A percentile compares a stretch with the other conserved stretches of the same genome.
Evolutionary conservation across 2,113 vertebrate species (phyloP).

Genomic region (Eurypyga helias): DNA sequence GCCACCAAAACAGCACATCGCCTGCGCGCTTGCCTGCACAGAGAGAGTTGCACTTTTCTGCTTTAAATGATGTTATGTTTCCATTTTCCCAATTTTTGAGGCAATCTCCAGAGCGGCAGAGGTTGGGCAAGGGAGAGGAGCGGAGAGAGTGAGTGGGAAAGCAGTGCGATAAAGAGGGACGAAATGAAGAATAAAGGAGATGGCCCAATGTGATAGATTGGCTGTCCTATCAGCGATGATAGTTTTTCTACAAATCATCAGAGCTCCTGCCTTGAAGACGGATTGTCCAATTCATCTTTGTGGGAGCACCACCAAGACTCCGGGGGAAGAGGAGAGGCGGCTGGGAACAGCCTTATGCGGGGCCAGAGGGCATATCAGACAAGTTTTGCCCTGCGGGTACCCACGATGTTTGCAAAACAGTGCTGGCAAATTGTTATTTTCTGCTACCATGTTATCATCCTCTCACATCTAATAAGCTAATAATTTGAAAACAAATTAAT

Average conservation of each 20-base stretch:
- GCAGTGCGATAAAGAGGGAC: not conserved
- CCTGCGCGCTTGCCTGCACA: not conserved
- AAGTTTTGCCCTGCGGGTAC: not conserved
- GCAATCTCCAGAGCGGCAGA: not conserved
- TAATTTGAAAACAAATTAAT: not conserved
- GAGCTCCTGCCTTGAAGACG: not conserved
- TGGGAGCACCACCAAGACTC: not conserved
- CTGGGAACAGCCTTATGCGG: fast-evolving
- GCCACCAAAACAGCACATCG: fast-evolving
- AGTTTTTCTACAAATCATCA: not conserved
- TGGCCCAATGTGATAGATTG: not conserved
- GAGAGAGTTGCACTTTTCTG: not conserved
- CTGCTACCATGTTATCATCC: fast-evolving
- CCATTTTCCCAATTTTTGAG: not conserved
- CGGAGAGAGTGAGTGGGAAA: not conserved
- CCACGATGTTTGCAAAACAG: fast-evolving
- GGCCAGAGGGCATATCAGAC: no score
- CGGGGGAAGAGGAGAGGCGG: no score
- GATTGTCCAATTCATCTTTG: not conserved
- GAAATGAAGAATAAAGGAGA: not conserved
- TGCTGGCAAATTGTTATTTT: fast-evolving
- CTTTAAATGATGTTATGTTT: fast-evolving
- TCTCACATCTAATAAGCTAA: not conserved
- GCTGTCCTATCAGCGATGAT: not conserved
- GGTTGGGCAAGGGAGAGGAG: not conserved